A percentile compares a stretch with the other conserved stretches of the same genome.
phyloP scores from a whole-genome alignment of 1,140 invertebrate genomes.

The Melipona quadrifasciata region DNA sequence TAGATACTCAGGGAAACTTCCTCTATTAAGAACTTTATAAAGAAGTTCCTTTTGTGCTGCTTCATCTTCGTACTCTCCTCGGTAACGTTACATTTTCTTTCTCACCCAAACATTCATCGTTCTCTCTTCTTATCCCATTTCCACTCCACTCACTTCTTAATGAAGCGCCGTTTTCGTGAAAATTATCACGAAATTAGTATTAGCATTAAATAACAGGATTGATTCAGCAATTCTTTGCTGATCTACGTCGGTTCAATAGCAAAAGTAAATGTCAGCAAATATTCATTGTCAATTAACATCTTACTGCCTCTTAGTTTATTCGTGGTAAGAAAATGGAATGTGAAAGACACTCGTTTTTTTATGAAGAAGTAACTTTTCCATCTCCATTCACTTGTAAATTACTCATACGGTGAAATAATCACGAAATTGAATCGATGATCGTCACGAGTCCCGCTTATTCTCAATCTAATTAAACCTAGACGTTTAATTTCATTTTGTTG shows the following conservation, averaged over 20 bases:
- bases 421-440: no score
- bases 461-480: no score
- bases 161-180: neutral
- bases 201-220: neutral
- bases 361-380: no score
- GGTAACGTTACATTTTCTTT: neutral
- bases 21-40: neutral
- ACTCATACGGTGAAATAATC: no score
- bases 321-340: no score
- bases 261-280: neutral
- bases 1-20: neutral
- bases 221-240: neutral
- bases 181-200: no score
- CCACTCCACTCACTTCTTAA: neutral
- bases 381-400: no score
- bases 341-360: no score
- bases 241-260: neutral
- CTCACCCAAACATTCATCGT: neutral
- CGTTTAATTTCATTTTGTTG: no score
- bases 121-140: neutral
- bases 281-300: neutral
- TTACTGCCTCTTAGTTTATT: no score
- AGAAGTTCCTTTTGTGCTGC: neutral
- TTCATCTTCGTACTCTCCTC: neutral
- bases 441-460: no score